Percentiles rank a stretch among this genome's conserved stretches.
These are phyloP conservation scores for Formica aserva DNA, from an alignment of 2,888 invertebrate genomes.

Conservation along the genomic window DNA sequence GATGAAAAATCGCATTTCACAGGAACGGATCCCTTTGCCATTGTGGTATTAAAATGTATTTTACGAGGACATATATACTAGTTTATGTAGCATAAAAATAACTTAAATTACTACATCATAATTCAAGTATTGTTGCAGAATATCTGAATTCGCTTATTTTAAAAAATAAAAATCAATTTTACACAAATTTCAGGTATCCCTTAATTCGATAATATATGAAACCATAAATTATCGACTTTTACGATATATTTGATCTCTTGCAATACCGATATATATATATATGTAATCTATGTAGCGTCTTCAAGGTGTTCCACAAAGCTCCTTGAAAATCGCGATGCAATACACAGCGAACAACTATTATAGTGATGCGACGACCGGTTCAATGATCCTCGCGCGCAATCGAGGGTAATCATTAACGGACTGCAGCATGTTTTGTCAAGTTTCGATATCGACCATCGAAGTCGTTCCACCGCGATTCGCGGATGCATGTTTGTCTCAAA, in stretches of 20 bases:
- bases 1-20: conserved; percentile 5
- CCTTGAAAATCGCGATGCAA: conserved; percentile 11
- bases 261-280: not conserved
- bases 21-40: not conserved
- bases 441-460: conserved; percentile 8
- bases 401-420: conserved; percentile 53
- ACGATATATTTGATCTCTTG: not conserved
- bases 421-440: conserved; percentile 10
- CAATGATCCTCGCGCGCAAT: conserved; percentile 19
- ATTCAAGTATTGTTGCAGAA: conserved; percentile 1
- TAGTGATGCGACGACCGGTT: conserved; percentile 58
- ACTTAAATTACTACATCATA: not conserved
- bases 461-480: not conserved
- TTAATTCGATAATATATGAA: conserved; percentile 11
- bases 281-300: conserved; percentile 14
- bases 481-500: not conserved
- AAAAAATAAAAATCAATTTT: not conserved
- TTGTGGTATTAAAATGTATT: not conserved
- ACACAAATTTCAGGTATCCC: not conserved
- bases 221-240: not conserved
- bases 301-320: conserved; percentile 36
- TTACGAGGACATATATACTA: not conserved
- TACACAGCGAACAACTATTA: not conserved
- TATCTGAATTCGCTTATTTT: not conserved
- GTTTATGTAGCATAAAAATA: not conserved